Evolutionary conservation across 2,888 invertebrate species (phyloP), one percentile per base, ranked within the genome.

Genomic region (Anaspis maculata): DNA sequence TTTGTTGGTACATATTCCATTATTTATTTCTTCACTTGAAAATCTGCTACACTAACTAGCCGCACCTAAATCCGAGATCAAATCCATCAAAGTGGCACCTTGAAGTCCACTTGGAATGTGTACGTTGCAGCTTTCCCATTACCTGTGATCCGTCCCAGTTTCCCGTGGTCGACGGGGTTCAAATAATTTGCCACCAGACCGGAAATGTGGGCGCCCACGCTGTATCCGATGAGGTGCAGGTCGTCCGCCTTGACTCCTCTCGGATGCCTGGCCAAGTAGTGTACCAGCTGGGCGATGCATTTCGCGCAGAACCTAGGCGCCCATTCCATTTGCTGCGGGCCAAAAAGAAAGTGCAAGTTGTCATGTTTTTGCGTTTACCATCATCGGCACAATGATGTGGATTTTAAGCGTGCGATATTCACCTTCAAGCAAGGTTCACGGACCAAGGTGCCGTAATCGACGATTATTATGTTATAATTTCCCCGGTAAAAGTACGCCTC

Each of bases 191-290:
- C 84, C 1, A 85, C 80, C 25, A 88, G 68, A 0, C 88, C 88
- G 3, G 86, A 79, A 37, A 89, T 88, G 54, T 89, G 88, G 0
- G 88, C 87, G 1, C 88, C 88, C 13, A 88, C 84, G 59, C 87
- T 87, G 66, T 88, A 89, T 0, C 89, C 89, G 34, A 89, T 80
- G 1, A 88, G 74, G 59, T 89, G 89, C 19, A 88, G 60, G 37
- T 75, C 72, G 55, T 86, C 82, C 1, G 86, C 84, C 15, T 70
- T 73, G 0, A 83, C 76, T 1, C 85, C 77, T 45, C 85, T 75
- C 0, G 86, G 86, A 66, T 88, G 87, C 34, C 77, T 74, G 35
- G 79, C 78, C 43, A 89, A 62, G 56, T 86, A 89, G 56, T 79
- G 78, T 26, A 88, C 74, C 51, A 89, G 64, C 58, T 89, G 88